Percentiles rank a stretch among this genome's conserved stretches.
phyloP scores from a whole-genome alignment of 2,113 vertebrate genomes.

The Nothobranchius furzeri region DNA sequence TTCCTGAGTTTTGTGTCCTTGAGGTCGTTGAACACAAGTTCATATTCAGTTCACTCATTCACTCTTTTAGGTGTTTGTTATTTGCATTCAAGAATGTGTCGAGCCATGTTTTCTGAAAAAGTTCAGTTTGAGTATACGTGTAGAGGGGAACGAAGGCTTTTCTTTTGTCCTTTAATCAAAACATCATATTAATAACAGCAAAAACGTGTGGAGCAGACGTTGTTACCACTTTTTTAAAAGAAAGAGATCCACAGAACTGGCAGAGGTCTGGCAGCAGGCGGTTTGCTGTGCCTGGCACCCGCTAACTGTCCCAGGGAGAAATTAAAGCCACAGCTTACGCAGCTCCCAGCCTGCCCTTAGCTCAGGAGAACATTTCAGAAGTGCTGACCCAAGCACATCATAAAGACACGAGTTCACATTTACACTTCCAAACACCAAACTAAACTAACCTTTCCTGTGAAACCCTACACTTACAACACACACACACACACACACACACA shows the following conservation, averaged over 20 bases:
- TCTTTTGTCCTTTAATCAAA: not conserved
- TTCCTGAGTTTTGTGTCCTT: not conserved
- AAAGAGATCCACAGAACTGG: conserved; percentile 31
- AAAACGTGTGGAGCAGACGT: conserved; percentile 5
- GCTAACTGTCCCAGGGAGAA: conserved; percentile 59
- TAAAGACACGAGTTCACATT: conserved; percentile 12
- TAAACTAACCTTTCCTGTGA: conserved; percentile 25
- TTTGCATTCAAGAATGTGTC: not conserved
- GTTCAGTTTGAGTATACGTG: not conserved
- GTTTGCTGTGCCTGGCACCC: conserved; percentile 64
- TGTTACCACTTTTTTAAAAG: conserved; percentile 15
- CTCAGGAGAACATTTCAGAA: conserved; percentile 42
- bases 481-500: too few relatives aligned
- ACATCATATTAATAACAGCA: not conserved
- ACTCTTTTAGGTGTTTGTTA: not conserved
- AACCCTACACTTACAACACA: conserved; percentile 5
- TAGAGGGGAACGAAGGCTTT: too few relatives aligned
- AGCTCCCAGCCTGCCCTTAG: conserved; percentile 54
- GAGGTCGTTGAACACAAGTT: not conserved
- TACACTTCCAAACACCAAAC: conserved; percentile 12
- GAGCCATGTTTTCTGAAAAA: not conserved
- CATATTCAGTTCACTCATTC: not conserved
- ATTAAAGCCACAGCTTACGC: conserved; percentile 73
- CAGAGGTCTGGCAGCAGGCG: conserved; percentile 25
- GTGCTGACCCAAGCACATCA: conserved; percentile 26